These are phyloP conservation scores for Coptodon rendalli DNA, from an alignment of 2,113 vertebrate genomes.

Conservation along the genomic window DNA sequence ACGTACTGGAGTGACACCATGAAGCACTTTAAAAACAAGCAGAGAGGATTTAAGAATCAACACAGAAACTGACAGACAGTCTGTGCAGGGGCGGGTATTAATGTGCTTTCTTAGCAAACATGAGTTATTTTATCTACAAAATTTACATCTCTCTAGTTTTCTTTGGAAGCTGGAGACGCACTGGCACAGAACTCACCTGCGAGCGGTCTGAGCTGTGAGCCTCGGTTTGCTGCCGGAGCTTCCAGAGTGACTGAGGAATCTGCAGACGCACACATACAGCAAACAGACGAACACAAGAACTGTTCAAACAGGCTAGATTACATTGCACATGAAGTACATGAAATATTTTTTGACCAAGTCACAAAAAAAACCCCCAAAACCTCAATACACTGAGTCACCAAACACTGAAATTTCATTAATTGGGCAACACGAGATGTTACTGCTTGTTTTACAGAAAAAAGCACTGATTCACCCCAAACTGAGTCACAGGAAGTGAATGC, in stretches of 20 bases:
- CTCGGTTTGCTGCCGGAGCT: constrained; percentile 78
- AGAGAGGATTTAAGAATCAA: not conserved
- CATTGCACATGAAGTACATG: not conserved
- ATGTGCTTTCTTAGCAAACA: not conserved
- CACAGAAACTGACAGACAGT: not conserved
- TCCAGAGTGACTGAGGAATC: constrained; percentile 87
- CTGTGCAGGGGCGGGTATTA: not conserved
- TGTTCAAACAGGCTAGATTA: not conserved
- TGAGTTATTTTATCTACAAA: not conserved
- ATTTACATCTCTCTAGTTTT: not conserved
- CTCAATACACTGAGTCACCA: not conserved
- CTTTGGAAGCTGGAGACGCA: not conserved
- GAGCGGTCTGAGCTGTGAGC: constrained; percentile 75
- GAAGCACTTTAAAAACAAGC: not conserved
- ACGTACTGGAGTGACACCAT: not conserved
- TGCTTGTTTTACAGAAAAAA: not conserved
- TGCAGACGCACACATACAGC: constrained; percentile 16
- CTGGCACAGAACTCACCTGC: constrained; percentile 70
- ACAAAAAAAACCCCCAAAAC: rapidly evolving
- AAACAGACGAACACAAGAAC: not conserved
- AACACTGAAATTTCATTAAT: not conserved
- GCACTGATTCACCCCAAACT: not conserved
- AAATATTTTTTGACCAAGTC: not conserved
- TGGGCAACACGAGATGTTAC: not conserved
- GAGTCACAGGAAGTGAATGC: not conserved